phyloP scores from a whole-genome alignment of 2,113 vertebrate genomes.

The Phaethon lepturus region DNA sequence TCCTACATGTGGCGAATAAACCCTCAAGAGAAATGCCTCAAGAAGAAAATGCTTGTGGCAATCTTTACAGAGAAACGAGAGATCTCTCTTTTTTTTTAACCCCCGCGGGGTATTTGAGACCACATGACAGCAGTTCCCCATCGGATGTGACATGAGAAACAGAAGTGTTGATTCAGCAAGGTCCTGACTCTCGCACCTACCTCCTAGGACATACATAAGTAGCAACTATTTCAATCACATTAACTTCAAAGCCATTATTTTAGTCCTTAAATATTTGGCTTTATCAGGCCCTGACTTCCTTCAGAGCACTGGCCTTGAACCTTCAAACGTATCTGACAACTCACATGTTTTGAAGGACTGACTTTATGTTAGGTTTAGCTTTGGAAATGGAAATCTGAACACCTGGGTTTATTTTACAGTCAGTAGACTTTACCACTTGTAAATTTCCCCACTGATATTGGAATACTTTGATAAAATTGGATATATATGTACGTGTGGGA shows the following conservation, averaged over 20 bases:
- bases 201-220: background rate
- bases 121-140: background rate
- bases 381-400: background rate
- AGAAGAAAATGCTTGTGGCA: background rate
- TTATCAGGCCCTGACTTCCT: background rate
- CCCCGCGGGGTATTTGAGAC: rapidly evolving
- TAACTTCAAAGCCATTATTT: background rate
- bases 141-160: background rate
- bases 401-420: background rate
- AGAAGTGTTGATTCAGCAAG: background rate
- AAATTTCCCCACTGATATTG: background rate
- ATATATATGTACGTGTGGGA: background rate
- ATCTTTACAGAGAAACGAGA: background rate
- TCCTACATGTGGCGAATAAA: background rate
- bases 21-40: background rate
- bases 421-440: background rate
- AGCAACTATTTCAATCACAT: background rate
- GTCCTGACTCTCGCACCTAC: background rate
- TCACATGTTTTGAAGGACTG: background rate
- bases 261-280: background rate
- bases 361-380: background rate
- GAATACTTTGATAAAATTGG: background rate
- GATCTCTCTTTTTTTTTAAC: no score
- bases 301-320: background rate
- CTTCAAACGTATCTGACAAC: background rate